phyloP scores from a whole-genome alignment of 2,113 vertebrate genomes.

The Mellivora capensis region DNA sequence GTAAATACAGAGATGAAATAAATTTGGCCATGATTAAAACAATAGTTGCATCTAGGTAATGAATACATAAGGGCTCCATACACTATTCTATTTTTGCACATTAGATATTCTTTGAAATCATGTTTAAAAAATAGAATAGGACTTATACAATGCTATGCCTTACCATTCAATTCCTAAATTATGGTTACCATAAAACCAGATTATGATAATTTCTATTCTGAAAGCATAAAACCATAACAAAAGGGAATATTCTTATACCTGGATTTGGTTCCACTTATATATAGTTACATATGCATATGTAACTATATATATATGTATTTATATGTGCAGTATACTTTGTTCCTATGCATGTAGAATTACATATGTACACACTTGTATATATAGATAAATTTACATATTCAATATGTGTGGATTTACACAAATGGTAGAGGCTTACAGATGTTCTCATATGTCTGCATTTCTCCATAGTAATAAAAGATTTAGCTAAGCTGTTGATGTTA shows the following conservation, averaged over 20 bases:
- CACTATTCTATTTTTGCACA: neutral
- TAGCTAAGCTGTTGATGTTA: neutral
- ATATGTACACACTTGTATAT: neutral
- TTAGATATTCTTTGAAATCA: neutral
- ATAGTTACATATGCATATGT: neutral
- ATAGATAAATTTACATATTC: neutral
- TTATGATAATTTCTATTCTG: neutral
- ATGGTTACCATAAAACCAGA: neutral
- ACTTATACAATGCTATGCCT: neutral
- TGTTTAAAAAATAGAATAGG: neutral
- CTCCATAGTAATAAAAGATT: neutral
- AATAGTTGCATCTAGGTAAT: neutral
- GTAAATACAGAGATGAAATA: neutral
- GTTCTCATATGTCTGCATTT: neutral
- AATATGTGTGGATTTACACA: neutral
- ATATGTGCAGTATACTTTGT: neutral
- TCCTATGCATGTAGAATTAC: neutral
- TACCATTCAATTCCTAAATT: neutral
- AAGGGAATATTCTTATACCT: neutral
- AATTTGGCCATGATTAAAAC: neutral
- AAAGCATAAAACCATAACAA: neutral
- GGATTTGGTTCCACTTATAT: neutral
- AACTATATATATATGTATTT: neutral
- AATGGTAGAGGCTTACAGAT: neutral
- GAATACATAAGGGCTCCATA: neutral